Conservation (phyloP, 2,888 invertebrate species). For the Tuberolachnus salignus region DNA sequence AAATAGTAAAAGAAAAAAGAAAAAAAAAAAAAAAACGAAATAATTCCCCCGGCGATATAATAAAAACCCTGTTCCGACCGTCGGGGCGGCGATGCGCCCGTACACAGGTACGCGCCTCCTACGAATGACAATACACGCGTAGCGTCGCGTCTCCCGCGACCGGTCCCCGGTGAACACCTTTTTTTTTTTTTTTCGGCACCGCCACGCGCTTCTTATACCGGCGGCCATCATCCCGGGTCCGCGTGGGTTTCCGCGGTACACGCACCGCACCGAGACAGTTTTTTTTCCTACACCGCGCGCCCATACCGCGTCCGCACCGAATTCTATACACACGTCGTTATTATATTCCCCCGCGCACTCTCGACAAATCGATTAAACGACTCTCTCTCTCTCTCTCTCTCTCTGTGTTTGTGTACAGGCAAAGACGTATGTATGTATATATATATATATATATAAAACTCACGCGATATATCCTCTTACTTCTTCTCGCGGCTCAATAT, state of each 20-base stretch:
- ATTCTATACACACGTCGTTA: no score
- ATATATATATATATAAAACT: neutral
- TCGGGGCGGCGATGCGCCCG: neutral
- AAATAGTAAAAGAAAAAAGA: no score
- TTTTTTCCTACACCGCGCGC: neutral
- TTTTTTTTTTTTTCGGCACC: no score
- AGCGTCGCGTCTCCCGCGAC: neutral
- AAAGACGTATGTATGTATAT: neutral
- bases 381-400: neutral
- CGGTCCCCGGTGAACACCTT: slow-evolving; percentile 9
- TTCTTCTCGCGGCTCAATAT: neutral
- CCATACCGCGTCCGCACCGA: neutral
- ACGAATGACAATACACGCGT: no score
- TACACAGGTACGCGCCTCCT: no score
- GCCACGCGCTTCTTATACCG: neutral
- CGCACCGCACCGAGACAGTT: neutral
- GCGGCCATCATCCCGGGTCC: neutral
- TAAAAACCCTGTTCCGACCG: slow-evolving; percentile 27
- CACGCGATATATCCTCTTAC: neutral
- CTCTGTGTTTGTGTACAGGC: no score
- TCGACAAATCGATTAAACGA: slow-evolving; percentile 34
- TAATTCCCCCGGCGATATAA: neutral
- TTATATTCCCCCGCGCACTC: no score
- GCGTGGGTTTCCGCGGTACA: neutral
- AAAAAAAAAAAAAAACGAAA: neutral